Evolutionary conservation across 2,113 vertebrate species (phyloP), one percentile per base, ranked within the genome.

Genomic region (Charadrius vociferus): DNA sequence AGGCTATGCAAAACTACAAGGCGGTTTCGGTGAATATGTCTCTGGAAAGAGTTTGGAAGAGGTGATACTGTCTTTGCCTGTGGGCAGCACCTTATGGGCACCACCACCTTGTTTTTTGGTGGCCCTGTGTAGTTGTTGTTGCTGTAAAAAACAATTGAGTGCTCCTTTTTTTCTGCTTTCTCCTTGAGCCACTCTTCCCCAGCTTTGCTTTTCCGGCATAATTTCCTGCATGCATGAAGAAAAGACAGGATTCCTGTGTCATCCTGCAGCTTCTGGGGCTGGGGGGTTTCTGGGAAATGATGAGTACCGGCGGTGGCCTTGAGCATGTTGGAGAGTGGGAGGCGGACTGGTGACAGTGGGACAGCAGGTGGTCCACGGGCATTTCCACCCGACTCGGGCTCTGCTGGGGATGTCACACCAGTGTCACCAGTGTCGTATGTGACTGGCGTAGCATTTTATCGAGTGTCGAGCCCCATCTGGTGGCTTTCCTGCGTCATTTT

Each of bases 391-490:
- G 10, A 3, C 66, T 61, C 7, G 2, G 43, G 52, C 15, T 74
- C 37, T 29, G 68, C 63, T 23, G 81, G n/a, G 75, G 84, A 9
- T 93, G 81, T 85, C 90, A 56, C 81, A 71, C 39, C 77, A 23
- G 77, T 95, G 81, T 79, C 95, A 62, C 86, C 91, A 34, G 77
- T 59, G 77, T 84, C 47, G 36, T 52, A 3, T 56, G 56, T 53
- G 93, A 14, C 74, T 4, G 87, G 24, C 9, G 11, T 7, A 17
- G 58, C 66, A 6, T 88, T 96, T 96, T 32, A 82, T 81, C 80
- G 55, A 83, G 94, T 43, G 73, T 29, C 21, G 96, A 96, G 94
- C 92, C 85, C 97, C 97, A 96, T 81, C 97, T 97, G 95, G 95
- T 75, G 97, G 96, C 77, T 78, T 66, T 45, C 29, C 43, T 21